A percentile compares a stretch with the other conserved stretches of the same genome.
These are phyloP conservation scores for Trichonephila inaurata DNA, from an alignment of 1,140 invertebrate species.

Conservation along the genomic window DNA sequence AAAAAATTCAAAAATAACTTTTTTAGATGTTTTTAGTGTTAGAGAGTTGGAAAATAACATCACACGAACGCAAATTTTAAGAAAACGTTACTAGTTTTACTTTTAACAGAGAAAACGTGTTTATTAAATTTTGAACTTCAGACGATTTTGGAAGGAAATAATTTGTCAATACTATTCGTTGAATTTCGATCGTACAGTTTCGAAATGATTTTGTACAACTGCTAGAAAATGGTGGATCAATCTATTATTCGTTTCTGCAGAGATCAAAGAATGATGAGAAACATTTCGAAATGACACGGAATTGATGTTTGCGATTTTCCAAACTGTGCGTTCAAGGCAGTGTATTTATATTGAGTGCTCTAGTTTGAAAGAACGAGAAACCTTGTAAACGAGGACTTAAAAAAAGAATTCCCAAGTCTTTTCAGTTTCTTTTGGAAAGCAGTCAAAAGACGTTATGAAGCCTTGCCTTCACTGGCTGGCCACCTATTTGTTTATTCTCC, in stretches of 20 bases:
- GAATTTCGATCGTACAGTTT: too few relatives aligned
- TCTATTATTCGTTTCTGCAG: not conserved
- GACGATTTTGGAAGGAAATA: too few relatives aligned
- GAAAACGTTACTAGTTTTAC: too few relatives aligned
- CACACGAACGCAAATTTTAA: too few relatives aligned
- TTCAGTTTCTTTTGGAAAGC: conserved; percentile 12
- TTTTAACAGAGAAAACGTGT: too few relatives aligned
- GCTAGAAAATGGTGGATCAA: not conserved
- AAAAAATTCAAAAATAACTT: too few relatives aligned
- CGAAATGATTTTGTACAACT: too few relatives aligned
- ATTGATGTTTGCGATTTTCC: not conserved
- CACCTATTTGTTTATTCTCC: not conserved
- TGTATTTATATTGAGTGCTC: conserved; percentile 34
- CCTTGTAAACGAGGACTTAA: conserved; percentile 24
- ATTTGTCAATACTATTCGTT: too few relatives aligned
- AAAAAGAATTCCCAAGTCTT: conserved; percentile 20
- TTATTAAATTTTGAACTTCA: too few relatives aligned
- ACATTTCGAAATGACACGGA: not conserved
- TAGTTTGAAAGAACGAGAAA: not conserved
- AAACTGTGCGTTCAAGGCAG: not conserved
- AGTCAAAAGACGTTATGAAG: conserved; percentile 23
- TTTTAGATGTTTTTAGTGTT: too few relatives aligned
- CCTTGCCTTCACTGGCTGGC: not conserved
- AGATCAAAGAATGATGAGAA: not conserved
- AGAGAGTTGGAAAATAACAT: too few relatives aligned